Percentiles rank a stretch among this genome's conserved stretches.
These are phyloP conservation scores for Bubo blakistoni DNA, from an alignment of 2,113 vertebrate genomes.

Conservation along the genomic window DNA sequence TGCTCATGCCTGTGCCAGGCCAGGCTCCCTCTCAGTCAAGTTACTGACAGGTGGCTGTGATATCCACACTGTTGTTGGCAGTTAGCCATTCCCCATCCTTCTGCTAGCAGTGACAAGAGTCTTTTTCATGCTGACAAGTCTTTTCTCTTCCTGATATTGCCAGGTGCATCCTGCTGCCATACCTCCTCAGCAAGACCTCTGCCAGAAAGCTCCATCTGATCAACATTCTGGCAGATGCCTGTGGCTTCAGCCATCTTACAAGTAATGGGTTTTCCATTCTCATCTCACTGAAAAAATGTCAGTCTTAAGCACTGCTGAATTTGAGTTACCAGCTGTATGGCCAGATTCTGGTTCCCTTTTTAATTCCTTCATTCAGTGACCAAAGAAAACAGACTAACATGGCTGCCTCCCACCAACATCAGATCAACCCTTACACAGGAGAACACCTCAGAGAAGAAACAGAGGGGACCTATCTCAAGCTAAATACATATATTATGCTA, in stretches of 20 bases:
- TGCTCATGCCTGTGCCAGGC: neutral
- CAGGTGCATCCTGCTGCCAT: neutral
- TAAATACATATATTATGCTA: neutral
- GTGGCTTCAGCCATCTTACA: neutral
- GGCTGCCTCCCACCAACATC: neutral
- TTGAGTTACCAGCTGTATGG: neutral
- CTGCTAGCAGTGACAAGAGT: neutral
- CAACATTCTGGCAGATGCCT: neutral
- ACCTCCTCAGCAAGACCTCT: neutral
- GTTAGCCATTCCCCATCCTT: neutral
- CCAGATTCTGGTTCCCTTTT: neutral
- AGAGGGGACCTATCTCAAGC: neutral
- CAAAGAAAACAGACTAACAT: neutral
- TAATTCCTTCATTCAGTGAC: neutral
- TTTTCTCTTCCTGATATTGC: neutral
- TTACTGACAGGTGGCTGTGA: neutral
- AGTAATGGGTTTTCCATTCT: neutral
- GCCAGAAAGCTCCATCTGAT: neutral
- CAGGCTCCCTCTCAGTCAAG: neutral
- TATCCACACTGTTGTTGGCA: neutral
- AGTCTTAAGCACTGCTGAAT: neutral
- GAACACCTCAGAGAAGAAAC: neutral
- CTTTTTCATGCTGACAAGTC: neutral
- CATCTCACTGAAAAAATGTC: neutral
- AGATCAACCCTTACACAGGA: neutral